Conservation (phyloP, 92 coral and sea anemone genomes). For the Umimayanthus chanpuru region DNA sequence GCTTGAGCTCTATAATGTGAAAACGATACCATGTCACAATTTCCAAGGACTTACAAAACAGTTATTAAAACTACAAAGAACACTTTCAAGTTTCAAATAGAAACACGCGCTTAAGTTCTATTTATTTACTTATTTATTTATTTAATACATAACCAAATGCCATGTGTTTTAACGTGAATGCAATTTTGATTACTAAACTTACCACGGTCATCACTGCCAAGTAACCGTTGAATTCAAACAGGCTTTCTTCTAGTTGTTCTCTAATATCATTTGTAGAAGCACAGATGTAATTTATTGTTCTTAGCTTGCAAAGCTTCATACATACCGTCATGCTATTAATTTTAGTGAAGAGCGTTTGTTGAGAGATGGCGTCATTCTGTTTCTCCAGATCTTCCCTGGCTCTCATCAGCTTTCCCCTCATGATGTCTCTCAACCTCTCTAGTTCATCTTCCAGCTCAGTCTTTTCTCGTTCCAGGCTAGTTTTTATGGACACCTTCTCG, state of each 20-base stretch:
- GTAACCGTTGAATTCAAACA: background rate
- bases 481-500: constrained; percentile 68
- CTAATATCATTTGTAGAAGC: too few species aligned
- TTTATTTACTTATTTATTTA: too few species aligned
- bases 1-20: background rate
- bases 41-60: background rate
- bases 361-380: constrained; percentile 55
- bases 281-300: background rate
- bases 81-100: background rate
- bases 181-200: background rate
- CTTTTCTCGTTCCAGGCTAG: constrained; percentile 72
- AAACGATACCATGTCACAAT: background rate
- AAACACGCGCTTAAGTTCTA: background rate
- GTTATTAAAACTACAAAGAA: too few species aligned
- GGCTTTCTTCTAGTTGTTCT: background rate
- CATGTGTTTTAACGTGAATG: background rate
- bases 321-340: constrained; percentile 36
- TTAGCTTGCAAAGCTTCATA: too few species aligned
- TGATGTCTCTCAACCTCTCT: constrained; percentile 64
- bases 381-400: constrained; percentile 77
- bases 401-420: constrained; percentile 68
- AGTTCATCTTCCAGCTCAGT: constrained; percentile 73
- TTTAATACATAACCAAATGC: background rate
- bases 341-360: constrained; percentile 17
- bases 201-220: background rate